A percentile compares a stretch with the other conserved stretches of the same genome.
phyloP scores from a whole-genome alignment of 1,140 invertebrate genomes.

The Eubasilissa regina region DNA sequence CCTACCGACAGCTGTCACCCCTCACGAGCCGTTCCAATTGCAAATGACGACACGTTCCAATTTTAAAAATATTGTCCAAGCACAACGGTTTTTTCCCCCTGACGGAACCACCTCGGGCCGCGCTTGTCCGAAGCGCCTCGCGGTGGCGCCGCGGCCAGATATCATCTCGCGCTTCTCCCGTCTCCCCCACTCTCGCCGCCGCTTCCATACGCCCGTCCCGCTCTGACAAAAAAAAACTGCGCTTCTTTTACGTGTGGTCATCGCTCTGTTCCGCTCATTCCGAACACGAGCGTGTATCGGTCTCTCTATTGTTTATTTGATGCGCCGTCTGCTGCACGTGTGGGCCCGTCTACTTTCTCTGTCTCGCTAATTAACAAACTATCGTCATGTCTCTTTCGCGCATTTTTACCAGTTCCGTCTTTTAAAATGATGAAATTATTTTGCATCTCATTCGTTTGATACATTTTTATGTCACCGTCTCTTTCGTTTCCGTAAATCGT shows the following conservation, averaged over 20 bases:
- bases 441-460: background rate
- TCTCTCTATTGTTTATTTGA: constrained; percentile 35
- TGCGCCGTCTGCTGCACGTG: background rate
- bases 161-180: constrained; percentile 54
- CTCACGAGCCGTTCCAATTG: too few species aligned
- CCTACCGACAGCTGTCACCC: too few species aligned
- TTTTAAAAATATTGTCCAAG: background rate
- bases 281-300: background rate
- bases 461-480: background rate
- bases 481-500: background rate
- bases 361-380: background rate
- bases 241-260: constrained; percentile 9
- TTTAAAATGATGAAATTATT: background rate
- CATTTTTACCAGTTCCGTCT: background rate
- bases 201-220: constrained; percentile 1
- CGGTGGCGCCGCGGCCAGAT: constrained; percentile 57
- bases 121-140: constrained; percentile 51
- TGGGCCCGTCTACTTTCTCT: background rate
- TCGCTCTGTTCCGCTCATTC: constrained; percentile 14
- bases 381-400: background rate
- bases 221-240: background rate
- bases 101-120: constrained; percentile 11
- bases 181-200: background rate
- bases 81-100: background rate
- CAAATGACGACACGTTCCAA: background rate